Evolutionary conservation across 2,888 invertebrate species (phyloP).

Genomic region (Acleris emargana): DNA sequence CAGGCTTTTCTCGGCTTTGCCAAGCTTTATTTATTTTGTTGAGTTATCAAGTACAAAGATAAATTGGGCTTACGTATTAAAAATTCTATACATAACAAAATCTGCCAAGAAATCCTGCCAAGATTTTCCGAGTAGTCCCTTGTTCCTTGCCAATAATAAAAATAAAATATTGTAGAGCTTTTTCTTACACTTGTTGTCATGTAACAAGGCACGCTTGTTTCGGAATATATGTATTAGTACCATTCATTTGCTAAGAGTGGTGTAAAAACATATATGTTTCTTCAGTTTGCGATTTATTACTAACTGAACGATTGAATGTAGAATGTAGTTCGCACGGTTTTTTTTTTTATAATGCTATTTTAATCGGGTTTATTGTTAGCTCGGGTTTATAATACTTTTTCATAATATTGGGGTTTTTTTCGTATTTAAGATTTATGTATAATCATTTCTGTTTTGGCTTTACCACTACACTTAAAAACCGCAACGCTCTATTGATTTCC

Average conservation of each 20-base stretch:
- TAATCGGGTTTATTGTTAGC: too few species aligned
- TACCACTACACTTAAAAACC: not conserved
- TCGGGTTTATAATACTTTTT: too few species aligned
- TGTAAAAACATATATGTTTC: too few species aligned
- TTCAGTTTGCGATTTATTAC: too few species aligned
- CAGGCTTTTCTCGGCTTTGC: constrained; percentile 4
- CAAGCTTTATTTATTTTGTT: constrained; percentile 31
- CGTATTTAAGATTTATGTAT: too few species aligned
- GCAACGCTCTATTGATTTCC: too few species aligned
- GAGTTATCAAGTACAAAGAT: constrained; percentile 39
- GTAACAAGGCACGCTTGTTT: not conserved
- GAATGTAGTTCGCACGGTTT: too few species aligned
- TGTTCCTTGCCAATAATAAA: constrained; percentile 56
- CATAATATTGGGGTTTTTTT: too few species aligned
- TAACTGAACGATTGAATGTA: too few species aligned
- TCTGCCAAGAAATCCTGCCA: constrained; percentile 61
- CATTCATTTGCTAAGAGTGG: too few species aligned
- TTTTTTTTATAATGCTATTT: too few species aligned
- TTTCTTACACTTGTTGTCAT: constrained; percentile 26
- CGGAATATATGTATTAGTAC: not conserved
- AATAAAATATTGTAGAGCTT: constrained; percentile 44
- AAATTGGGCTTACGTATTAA: constrained; percentile 52
- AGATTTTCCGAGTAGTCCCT: constrained; percentile 50
- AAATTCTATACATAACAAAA: constrained; percentile 54
- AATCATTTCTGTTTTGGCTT: not conserved